Evolutionary conservation across 2,797 vertebrate species (phyloP), one percentile per base, ranked within the genome.

Genomic region (Poecilia gillii): DNA sequence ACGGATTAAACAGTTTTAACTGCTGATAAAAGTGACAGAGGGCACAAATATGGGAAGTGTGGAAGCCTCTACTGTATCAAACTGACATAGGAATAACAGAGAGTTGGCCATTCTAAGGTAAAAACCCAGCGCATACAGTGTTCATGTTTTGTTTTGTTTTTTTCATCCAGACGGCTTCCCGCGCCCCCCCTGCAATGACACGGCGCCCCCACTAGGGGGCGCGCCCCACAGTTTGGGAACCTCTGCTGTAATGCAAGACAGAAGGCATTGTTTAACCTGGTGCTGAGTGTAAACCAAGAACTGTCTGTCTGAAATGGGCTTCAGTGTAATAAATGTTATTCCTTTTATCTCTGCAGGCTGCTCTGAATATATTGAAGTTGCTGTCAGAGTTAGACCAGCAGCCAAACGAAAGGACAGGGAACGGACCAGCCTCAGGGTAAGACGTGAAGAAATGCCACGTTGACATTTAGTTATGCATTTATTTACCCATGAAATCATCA

Each of bases 361-460:
- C 99, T 43, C 92, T 99, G 89, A 99, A 99, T 94, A 97, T 99
- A 94, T 94, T 99, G 87, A 99, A 99, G 95, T 92, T 99, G 94
- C 97, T 99, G 91, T 97, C 98, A 78, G 99, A 99, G 93, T 93
- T 98, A 94, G 98, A 99, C 96, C 99, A 98, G 96, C 97, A 98
- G 92, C 93, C 90, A 86, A 96, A 95, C 88, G 99, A 99, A 94
- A 96, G 97, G 89, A 97, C 97, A 87, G 97, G 97, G 95, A 99
- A 99, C 79, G 98, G 98, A 97, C 97, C 98, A 94, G 95, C 97
- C 93, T 97, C 97, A 94, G 96, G 98, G 98, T 99, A 94, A 92
- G 88, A 39, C 73, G 13, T n/a, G 23, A 80, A 11, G 64, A 46
- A 28, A 41, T 11, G 3, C 16, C 62, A 7, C 41, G 4, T 12